phyloP scores from a whole-genome alignment of 2,888 invertebrate genomes.

The Acanthosoma haemorrhoidale region DNA sequence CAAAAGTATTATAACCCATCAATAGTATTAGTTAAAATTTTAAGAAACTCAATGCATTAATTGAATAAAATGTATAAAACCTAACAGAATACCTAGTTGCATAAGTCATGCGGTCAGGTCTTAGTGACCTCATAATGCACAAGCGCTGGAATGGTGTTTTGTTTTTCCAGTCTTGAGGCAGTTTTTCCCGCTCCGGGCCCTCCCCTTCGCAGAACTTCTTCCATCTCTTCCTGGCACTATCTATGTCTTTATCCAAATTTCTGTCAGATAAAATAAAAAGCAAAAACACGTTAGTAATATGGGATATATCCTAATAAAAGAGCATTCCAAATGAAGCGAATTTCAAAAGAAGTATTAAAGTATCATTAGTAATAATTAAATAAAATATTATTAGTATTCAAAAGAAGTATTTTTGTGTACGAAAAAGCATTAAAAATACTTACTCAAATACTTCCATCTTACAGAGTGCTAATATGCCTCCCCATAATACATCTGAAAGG shows the following conservation, averaged over 20 bases:
- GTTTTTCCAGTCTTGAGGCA: conserved; percentile 94
- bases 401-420: neutral
- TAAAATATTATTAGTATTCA: neutral
- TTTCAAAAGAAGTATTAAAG: no score
- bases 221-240: conserved; percentile 87
- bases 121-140: conserved; percentile 85
- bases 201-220: conserved; percentile 87
- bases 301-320: no score
- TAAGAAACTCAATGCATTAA: no score
- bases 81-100: conserved; percentile 73
- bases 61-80: no score
- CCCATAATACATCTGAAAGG: conserved; percentile 70
- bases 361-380: neutral
- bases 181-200: conserved; percentile 85
- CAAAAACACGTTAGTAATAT: neutral
- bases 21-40: no score
- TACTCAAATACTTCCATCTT: conserved; percentile 63
- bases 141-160: conserved; percentile 77
- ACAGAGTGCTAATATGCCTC: conserved; percentile 72
- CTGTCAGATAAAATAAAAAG: no score
- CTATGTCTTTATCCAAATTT: conserved; percentile 84
- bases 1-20: no score
- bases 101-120: conserved; percentile 92
- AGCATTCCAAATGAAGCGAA: no score
- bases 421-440: neutral